Base-by-base conservation (phyloP, 2,797 vertebrate genomes). In the Halcyon chelicuti region DNA sequence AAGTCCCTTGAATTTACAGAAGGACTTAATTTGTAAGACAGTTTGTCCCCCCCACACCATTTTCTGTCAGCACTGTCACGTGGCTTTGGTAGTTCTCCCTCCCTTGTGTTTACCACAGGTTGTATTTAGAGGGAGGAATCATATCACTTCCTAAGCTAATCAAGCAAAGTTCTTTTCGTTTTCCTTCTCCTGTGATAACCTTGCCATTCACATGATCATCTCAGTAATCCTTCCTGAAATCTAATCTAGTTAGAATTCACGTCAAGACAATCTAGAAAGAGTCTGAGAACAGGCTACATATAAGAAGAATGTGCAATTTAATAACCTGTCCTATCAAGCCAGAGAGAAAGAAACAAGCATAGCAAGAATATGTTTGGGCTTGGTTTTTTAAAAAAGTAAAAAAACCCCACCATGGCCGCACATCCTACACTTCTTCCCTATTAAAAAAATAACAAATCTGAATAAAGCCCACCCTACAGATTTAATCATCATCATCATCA, bases 141-240 rank as follows among this genome's bases (percentile, higher is more conserved):
- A 4, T 61, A 87, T 76, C 65, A 54, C 31, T 94, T 89, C 65
- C 89, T 87, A 85, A 92, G 78, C 74, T 82, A 91, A 63, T 82
- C 44, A 87, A 89, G 81, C 35, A 22, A 63, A 52, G 51, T 55
- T 79, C 49, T 70, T 80, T 60, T 80, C 4, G 2, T 91, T 87
- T 71, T 80, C 72, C 33, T 75, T 76, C 77, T 66, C 74, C 71
- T 82, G 37, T 60, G 63, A 75, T 76, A 89, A 79, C 31, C 40
- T 74, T 70, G 46, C 62, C 66, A 52, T 74, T 87, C 51, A 73
- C 16, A 28, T 22, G 37, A 60, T 79, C 51, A 52, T 47, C 28
- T 88, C 37, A 52, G 61, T 88, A 93, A 90, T 81, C 86, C 88
- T 60, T 71, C 74, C 28, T 80, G 91, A 93, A 94, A 91, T 63